These are phyloP conservation scores for Chrysolina haemoptera DNA, from an alignment of 2,888 invertebrate species.

Conservation along the genomic window DNA sequence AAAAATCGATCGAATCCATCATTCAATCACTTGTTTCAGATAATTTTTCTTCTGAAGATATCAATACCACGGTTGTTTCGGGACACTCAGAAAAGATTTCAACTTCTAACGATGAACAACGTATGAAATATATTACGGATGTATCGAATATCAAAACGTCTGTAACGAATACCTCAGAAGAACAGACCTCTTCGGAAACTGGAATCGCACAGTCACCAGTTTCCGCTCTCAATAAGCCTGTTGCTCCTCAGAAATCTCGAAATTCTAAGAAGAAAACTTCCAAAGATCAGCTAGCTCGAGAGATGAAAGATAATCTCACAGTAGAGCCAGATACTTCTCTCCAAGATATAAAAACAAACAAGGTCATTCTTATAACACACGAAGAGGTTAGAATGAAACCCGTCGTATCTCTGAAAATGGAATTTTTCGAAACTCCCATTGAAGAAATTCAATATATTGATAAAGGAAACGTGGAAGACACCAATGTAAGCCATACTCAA, in stretches of 20 bases:
- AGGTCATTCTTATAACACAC: constrained; percentile 80
- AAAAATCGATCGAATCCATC: not conserved
- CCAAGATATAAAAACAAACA: constrained; percentile 62
- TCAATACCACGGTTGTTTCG: not conserved
- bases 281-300: not conserved
- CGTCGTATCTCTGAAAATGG: constrained; percentile 77
- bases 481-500: not conserved
- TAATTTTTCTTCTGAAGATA: not conserved
- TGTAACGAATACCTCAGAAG: constrained; percentile 40
- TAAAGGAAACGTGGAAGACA: constrained; percentile 34
- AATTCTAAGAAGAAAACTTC: not conserved
- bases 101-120: too few relatives aligned
- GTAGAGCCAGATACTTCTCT: constrained; percentile 28
- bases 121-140: not conserved
- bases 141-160: constrained; percentile 31
- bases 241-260: not conserved
- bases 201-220: constrained; percentile 18
- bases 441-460: constrained; percentile 52
- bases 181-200: constrained; percentile 29
- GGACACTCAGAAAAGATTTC: too few relatives aligned
- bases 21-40: not conserved
- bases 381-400: constrained; percentile 81
- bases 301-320: constrained; percentile 2
- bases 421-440: constrained; percentile 68
- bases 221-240: not conserved